Base-by-base conservation (phyloP, 2,113 vertebrate genomes). In the Indicator indicator region DNA sequence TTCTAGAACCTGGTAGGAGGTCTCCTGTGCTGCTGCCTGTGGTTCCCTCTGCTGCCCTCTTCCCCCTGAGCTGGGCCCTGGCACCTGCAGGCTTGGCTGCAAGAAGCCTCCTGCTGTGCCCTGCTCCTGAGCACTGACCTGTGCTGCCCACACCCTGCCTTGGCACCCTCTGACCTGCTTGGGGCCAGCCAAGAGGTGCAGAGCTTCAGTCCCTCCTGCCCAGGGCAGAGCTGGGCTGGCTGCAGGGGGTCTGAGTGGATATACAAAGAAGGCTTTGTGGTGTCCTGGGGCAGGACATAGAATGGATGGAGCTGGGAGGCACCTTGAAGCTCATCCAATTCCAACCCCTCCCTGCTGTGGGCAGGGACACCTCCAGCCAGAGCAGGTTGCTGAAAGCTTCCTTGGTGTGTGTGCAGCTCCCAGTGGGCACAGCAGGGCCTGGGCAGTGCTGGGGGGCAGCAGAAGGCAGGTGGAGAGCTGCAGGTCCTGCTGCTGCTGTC, bases 111-210 rank as follows among this genome's bases (percentile, higher is more conserved):
- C 2, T 24, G 30, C 36, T 32, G 0, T 55, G 55, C 56, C 56
- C 24, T 0, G 1, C 20, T 14, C 19, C 58, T 55, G 36, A 30
- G 54, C 36, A 9, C 64, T 44, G 56, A n/a, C 32, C 40, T 14
- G 3, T 48, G 17, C 42, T 10, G 21, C 54, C 42, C 19, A 9
- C 0, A 0, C 3, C 1, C 11, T 44, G 36, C 38, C 65, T 38
- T 32, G 58, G 44, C 44, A 46, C 30, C 40, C 18, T 65, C 50
- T 0, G 3, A 30, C 32, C 46, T 67, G 30, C 17, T 6, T 83
- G 27, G 27, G 26, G 38, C 84, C 65, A 69, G 9, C 4, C 4
- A 54, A n/a, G 12, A 67, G n/a, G 12, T 2, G 1, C 40, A 68
- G 73, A 64, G 11, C 62, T 86, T 73, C 27, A 32, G 32, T 76